Base-by-base conservation (phyloP, 2,888 invertebrate species). In the Troglohyphantes excavatus region DNA sequence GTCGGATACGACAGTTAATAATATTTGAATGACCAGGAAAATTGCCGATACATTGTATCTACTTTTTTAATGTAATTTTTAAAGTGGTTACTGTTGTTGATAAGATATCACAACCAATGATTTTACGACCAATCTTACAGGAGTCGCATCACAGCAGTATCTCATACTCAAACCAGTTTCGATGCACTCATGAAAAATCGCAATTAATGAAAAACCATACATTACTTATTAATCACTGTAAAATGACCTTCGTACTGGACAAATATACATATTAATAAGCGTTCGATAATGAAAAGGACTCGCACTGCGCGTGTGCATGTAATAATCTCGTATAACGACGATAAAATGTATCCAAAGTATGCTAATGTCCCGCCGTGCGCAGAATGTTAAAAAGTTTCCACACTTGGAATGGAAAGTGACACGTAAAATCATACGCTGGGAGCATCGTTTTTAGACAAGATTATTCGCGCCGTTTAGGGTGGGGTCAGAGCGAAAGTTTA, bases 261-360 rank as follows among this genome's bases (percentile, higher is more conserved):
- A 61, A 75, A 61, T 61, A 61, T 33, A 75, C 19, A 43, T 76
- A 61, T 76, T 19, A n/a, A 63, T 65, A 75, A 26, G 27, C 19
- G 59, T 33, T 23, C 33, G 29, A 27, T 17, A 73, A 39, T 17
- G 23, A 63, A 61, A 63, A 63, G 39, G 78, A 23, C n/a, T 65
- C 65, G 61, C 21, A 39, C 33, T 65, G 65, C 63, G 43, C 78
- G 78, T 39, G 75, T 59, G 59, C 75, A 27, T 75, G 61, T 73
- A 73, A 75, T 65, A 84, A 75, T 21, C 46, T 27, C 27, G 59
- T 27, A 27, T 46, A 27, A 68, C 26, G 39, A 29, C 75, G 84
- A 75, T 84, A 84, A 84, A 67, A 84, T 75, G 84, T 84, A 84
- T 67, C 84, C 46, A 84, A 76, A 76, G 65, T 84, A 73, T 84